phyloP scores from a whole-genome alignment of 2,797 vertebrate species.

The Nannoperca australis region DNA sequence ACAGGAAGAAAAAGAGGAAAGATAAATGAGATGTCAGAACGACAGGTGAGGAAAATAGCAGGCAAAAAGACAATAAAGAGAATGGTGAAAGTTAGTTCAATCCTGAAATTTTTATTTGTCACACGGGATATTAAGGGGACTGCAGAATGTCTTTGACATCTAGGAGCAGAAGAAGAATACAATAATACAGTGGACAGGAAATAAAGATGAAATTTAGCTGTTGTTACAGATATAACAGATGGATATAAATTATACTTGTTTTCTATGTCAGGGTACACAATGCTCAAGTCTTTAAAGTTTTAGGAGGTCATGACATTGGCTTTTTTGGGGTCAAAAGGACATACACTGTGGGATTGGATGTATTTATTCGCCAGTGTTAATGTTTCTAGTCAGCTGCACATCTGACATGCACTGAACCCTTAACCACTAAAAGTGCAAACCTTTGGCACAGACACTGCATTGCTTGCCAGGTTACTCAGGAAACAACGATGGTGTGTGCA shows the following conservation, averaged over 20 bases:
- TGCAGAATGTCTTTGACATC: constrained; percentile 6
- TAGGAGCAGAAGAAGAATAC: constrained; percentile 4
- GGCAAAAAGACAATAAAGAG: neutral
- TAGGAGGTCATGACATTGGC: constrained; percentile 36
- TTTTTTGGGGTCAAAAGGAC: constrained; percentile 39
- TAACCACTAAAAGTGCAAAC: constrained; percentile 59
- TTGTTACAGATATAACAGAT: constrained; percentile 36
- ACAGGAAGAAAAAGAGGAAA: neutral
- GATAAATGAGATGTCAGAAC: neutral
- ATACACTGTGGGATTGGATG: constrained; percentile 16
- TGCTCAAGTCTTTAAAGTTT: constrained; percentile 49
- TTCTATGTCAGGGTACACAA: constrained; percentile 24
- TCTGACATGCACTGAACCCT: constrained; percentile 66
- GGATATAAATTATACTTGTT: constrained; percentile 13
- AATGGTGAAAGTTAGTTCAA: neutral
- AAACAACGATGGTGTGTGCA: constrained; percentile 56
- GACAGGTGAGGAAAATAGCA: neutral
- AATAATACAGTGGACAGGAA: constrained; percentile 24
- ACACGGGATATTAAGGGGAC: neutral
- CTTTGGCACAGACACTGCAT: constrained; percentile 61
- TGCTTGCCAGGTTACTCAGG: constrained; percentile 70
- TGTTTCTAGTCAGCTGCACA: constrained; percentile 40
- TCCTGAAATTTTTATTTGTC: neutral
- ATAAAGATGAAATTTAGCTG: constrained; percentile 10
- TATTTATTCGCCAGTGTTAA: constrained; percentile 7